Base-by-base conservation (phyloP, 2,888 invertebrate genomes). In the Lasioglossum villosulum region DNA sequence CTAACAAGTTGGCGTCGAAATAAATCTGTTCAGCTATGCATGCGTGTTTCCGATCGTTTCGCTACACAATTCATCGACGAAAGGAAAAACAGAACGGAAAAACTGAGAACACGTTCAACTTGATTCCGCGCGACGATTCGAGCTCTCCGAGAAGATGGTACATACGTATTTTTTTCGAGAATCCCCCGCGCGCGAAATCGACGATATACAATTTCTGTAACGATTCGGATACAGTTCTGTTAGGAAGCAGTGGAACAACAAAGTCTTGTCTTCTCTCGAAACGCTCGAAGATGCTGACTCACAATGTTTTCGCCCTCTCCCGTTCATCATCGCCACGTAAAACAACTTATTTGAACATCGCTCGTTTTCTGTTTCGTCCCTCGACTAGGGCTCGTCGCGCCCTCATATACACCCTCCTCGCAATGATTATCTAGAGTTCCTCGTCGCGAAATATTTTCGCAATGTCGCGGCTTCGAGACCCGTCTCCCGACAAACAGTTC, bases 361-460 rank as follows among this genome's bases (percentile, higher is more conserved):
- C 75, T 75, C 78, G 14, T 75, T 19, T n/a, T 34, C 30, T 30
- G 76, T 80, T 63, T 34, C 80, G 73, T 77, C 84, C 34, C 48
- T 70, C 71, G 48, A 39, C 56, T 19, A 23, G 37, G 74, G 75
- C 71, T 74, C 79, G 73, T 5, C 37, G 10, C 66, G 76, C 75
- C 70, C 82, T 0, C 14, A 3, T n/a, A 72, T 19, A 19, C 84
- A n/a, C 87, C 82, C 77, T 27, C 84, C 84, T 80, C 68, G 80
- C 81, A 90, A 90, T 90, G 88, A 86, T 90, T 90, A 90, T 90
- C 88, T 85, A 86, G 80, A 77, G 63, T 85, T 88, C 76, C 82
- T 86, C 76, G 80, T 78, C 68, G 72, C 81, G 70, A 73, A 80
- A 72, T 84, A 81, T 63, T 3, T 48, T 66, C 59, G 56, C 80